A percentile compares a stretch with the other conserved stretches of the same genome.
phyloP scores from a whole-genome alignment of 2,888 invertebrate genomes.

The Cosmia pyralina region DNA sequence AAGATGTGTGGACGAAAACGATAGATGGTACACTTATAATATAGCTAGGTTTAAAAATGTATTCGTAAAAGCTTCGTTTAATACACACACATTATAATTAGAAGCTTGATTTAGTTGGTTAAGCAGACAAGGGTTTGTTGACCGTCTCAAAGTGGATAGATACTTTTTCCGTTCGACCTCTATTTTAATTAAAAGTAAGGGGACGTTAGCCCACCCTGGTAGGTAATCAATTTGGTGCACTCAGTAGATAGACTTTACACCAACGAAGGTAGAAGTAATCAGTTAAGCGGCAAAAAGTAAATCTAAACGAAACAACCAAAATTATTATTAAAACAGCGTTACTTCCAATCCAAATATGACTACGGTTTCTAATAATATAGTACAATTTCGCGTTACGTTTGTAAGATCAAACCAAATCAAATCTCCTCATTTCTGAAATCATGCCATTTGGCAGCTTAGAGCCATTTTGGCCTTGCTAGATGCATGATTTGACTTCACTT shows the following conservation, averaged over 20 bases:
- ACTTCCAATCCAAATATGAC: too few species aligned
- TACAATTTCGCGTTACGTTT: too few species aligned
- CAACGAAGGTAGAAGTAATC: too few species aligned
- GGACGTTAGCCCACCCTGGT: not conserved
- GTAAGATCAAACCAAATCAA: conserved; percentile 11
- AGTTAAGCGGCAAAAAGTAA: too few species aligned
- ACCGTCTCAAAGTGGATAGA: conserved; percentile 17
- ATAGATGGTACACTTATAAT: not conserved
- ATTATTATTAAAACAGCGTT: too few species aligned
- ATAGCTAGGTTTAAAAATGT: not conserved
- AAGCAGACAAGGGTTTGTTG: conserved; percentile 23
- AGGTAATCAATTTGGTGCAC: conserved; percentile 34
- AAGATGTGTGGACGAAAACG: not conserved
- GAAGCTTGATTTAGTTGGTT: not conserved
- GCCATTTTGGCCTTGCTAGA: not conserved
- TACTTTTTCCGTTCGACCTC: conserved; percentile 28
- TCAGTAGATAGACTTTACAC: not conserved
- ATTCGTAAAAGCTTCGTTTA: conserved; percentile 1
- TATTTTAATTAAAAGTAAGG: conserved; percentile 53
- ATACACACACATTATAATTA: conserved; percentile 16
- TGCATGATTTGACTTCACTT: not conserved
- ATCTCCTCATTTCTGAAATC: not conserved
- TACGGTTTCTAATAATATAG: too few species aligned
- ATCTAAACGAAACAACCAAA: too few species aligned
- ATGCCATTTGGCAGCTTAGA: conserved; percentile 2